Evolutionary conservation across 2,113 vertebrate species (phyloP).

Genomic region (Picathartes gymnocephalus): DNA sequence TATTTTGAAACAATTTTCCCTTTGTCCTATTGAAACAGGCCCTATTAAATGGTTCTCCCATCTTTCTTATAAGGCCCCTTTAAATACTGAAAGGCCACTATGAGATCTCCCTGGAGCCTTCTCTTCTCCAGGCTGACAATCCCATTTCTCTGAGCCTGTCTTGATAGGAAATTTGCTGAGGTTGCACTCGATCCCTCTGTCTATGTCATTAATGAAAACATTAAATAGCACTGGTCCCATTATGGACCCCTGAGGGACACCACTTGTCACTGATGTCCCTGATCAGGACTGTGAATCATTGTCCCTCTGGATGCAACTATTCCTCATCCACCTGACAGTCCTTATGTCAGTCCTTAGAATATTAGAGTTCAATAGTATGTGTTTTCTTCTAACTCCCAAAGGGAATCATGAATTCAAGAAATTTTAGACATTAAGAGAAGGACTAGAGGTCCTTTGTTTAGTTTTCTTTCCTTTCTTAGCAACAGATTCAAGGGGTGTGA

Average conservation of each 20-base stretch:
- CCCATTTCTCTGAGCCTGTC: background rate
- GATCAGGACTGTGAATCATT: rapidly evolving
- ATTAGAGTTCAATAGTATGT: background rate
- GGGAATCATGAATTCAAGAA: background rate
- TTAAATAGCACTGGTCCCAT: background rate
- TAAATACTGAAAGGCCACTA: background rate
- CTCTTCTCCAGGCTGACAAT: background rate
- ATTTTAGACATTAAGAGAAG: background rate
- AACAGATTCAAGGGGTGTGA: conserved; percentile 31
- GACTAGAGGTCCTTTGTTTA: background rate
- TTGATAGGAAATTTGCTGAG: background rate
- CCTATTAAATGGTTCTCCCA: background rate
- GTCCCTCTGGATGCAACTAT: background rate
- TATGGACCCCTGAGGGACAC: rapidly evolving
- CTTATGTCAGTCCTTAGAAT: background rate
- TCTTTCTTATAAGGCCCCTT: background rate
- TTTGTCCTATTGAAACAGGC: background rate
- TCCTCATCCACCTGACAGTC: background rate
- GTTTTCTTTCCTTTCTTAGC: background rate
- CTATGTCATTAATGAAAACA: background rate
- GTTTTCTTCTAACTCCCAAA: conserved; percentile 15
- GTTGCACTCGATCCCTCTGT: background rate
- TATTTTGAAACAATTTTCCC: background rate
- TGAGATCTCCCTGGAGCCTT: background rate
- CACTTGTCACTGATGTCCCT: background rate